Base-by-base conservation (phyloP, 2,113 vertebrate species). In the Rhadina sibilatrix region DNA sequence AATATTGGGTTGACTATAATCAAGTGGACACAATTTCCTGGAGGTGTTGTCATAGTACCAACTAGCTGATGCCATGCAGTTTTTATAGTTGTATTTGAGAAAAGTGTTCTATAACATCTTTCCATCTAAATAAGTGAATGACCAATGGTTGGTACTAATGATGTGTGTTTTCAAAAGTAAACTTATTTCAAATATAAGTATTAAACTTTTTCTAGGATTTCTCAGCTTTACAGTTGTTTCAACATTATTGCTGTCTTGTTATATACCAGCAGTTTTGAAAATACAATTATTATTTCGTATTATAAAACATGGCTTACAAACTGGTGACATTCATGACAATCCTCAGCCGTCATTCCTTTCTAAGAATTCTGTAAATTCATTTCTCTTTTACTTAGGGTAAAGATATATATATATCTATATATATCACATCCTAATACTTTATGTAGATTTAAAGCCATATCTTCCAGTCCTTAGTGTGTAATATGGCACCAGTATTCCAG, bases 391-490 rank as follows among this genome's bases (percentile, higher is more conserved):
- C 93, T 94, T 91, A 70, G 89, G 78, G 70, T 72, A 68, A 84
- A 74, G 59, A 92, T 91, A 33, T 8, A 88, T 8, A 88, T 89
- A 27, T 50, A 56, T 50, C 69, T 54, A 96, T 77, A 44, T 82
- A 44, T 69, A 75, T 78, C 75, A 35, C 77, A 77, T 90, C 93
- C 77, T 75, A 78, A 93, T 92, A 65, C 44, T 96, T 94, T 47
- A n/a, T 59, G 87, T 97, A 87, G 89, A 93, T 92, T 95, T 93
- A 97, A 98, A 98, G 98, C 98, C 98, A 98, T 98, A 97, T 96
- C 93, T 96, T 94, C 93, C 72, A 93, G 95, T 94, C 90, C 80
- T 96, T 53, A 77, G 37, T 93, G 84, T 97, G n/a, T 93, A 86
- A 96, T 78, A 94, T 56, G 40, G 92, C 95, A 89, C 93, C 85